Percentiles rank a stretch among this genome's conserved stretches.
These are phyloP conservation scores for Sebastes matsubarae DNA, from an alignment of 2,797 vertebrate genomes.

Conservation along the genomic window DNA sequence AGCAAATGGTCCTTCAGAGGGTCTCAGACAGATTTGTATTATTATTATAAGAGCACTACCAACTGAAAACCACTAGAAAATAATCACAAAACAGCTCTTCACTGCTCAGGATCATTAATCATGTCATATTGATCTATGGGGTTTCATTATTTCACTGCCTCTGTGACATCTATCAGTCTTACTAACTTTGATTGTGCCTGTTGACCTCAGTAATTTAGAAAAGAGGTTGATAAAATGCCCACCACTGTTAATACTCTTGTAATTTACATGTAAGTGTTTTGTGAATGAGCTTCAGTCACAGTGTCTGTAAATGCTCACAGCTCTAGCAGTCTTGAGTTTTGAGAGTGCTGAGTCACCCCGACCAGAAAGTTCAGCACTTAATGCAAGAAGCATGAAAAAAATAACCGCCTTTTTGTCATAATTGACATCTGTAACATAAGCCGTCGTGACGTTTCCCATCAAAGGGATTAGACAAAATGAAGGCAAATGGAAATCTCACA, in stretches of 20 bases:
- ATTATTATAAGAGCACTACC: not conserved
- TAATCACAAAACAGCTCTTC: not conserved
- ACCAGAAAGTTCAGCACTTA: conserved; percentile 40
- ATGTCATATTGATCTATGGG: not conserved
- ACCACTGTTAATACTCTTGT: not conserved
- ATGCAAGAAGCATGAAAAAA: conserved; percentile 18
- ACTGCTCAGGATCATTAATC: not conserved
- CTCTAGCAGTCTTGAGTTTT: conserved; percentile 19
- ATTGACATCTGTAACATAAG: conserved; percentile 32
- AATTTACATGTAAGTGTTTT: conserved; percentile 27
- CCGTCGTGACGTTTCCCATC: conserved; percentile 21
- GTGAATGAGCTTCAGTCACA: conserved; percentile 8
- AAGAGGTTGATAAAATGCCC: not conserved
- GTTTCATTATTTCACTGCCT: not conserved
- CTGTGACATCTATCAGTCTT: not conserved
- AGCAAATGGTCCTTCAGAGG: not conserved
- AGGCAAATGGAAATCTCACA: conserved; percentile 62
- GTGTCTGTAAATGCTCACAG: not conserved
- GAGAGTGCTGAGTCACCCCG: conserved; percentile 22
- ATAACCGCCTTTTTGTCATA: conserved; percentile 21
- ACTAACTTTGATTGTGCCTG: not conserved
- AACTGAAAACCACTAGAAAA: conserved; percentile 1
- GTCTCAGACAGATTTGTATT: not conserved
- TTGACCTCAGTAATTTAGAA: conserved; percentile 24
- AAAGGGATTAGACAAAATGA: conserved; percentile 55